Percentiles rank a stretch among this genome's conserved stretches.
Evolutionary conservation across 2,888 invertebrate species (phyloP).

Genomic region (Sminthurinus aureus): DNA sequence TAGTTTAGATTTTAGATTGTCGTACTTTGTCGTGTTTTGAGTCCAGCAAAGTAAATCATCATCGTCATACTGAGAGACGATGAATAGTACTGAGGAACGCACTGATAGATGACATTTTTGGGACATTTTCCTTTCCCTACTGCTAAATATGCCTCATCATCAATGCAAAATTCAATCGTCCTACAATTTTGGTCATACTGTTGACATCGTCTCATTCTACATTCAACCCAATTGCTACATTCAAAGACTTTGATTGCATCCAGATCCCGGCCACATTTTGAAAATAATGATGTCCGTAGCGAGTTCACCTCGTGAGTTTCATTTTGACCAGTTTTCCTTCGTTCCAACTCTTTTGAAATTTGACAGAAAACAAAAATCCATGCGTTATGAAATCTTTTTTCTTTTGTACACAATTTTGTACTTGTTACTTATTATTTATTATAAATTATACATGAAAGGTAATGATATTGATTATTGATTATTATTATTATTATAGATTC

Average conservation of each 20-base stretch:
- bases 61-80: neutral
- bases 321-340: too few relatives aligned
- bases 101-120: neutral
- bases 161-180: neutral
- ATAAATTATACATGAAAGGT: too few relatives aligned
- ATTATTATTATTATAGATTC: too few relatives aligned
- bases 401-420: too few relatives aligned
- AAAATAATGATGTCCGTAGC: too few relatives aligned
- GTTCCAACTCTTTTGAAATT: too few relatives aligned
- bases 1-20: too few relatives aligned
- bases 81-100: neutral
- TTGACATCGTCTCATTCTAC: neutral
- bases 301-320: too few relatives aligned
- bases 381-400: too few relatives aligned
- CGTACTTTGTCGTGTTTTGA: neutral
- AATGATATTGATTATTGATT: too few relatives aligned
- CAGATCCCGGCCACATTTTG: neutral
- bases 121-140: neutral
- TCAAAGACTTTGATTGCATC: neutral
- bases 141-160: neutral
- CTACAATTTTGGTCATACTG: neutral
- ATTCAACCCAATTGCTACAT: neutral
- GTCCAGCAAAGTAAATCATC: neutral
- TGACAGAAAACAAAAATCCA: too few relatives aligned
- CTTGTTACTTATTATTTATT: too few relatives aligned